A percentile compares a stretch with the other conserved stretches of the same genome.
Evolutionary conservation across 2,888 invertebrate species (phyloP).

Genomic region (Orthosia gothica): DNA sequence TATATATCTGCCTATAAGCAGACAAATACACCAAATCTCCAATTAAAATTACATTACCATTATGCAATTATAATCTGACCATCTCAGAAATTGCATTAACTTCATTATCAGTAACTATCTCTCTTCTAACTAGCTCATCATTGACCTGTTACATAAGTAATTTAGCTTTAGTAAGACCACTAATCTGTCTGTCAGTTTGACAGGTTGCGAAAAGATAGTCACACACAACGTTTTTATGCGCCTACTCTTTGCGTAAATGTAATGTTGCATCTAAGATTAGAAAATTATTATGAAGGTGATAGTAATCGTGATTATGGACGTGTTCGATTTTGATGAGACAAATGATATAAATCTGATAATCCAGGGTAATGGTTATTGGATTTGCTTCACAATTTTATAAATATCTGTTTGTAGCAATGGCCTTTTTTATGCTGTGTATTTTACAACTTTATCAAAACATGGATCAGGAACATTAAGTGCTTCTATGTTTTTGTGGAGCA

Average conservation of each 20-base stretch:
- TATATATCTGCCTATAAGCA: not conserved
- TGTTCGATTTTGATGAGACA: not conserved
- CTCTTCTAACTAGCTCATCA: slow-evolving; percentile 51
- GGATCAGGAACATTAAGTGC: not conserved
- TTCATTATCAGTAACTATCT: slow-evolving; percentile 51
- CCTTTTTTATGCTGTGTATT: fast-evolving
- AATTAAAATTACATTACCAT: slow-evolving; percentile 48
- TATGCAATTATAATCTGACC: slow-evolving; percentile 36
- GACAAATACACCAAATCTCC: slow-evolving; percentile 1
- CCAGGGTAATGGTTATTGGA: not conserved
- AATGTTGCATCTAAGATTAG: slow-evolving; percentile 29
- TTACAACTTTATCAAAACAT: not conserved
- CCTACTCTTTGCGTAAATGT: slow-evolving; percentile 35
- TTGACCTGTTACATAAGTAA: slow-evolving; percentile 60
- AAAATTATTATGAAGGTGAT: slow-evolving; percentile 19
- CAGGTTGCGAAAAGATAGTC: slow-evolving; percentile 63
- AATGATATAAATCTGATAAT: not conserved
- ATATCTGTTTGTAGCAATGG: fast-evolving
- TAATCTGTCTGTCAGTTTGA: slow-evolving; percentile 57
- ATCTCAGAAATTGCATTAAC: slow-evolving; percentile 58
- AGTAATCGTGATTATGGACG: not conserved
- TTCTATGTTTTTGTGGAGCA: no score
- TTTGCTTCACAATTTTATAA: not conserved
- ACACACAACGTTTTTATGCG: slow-evolving; percentile 39
- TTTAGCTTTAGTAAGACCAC: slow-evolving; percentile 35